Evolutionary conservation across 2,888 invertebrate species (phyloP).

Genomic region (Noctua comes): DNA sequence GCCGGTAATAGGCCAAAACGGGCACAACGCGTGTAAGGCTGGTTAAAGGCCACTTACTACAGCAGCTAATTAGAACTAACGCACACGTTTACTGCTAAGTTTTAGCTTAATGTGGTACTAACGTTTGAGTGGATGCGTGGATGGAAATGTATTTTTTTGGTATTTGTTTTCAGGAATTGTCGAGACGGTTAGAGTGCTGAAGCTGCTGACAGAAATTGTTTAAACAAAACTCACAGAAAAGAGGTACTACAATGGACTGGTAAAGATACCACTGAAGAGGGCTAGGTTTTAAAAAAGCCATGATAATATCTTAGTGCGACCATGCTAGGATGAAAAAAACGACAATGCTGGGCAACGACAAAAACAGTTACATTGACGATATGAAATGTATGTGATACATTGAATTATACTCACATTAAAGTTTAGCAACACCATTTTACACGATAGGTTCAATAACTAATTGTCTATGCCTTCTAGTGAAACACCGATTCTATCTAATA

Average conservation of each 20-base stretch:
- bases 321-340: background rate
- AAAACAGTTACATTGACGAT: background rate
- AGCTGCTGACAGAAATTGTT: slow-evolving; percentile 2
- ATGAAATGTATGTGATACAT: background rate
- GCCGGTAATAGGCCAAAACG: slow-evolving; percentile 73
- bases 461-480: background rate
- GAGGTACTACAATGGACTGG: background rate
- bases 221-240: background rate
- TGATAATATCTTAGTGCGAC: background rate
- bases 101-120: slow-evolving; percentile 64
- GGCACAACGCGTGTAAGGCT: slow-evolving; percentile 72
- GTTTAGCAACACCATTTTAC: background rate
- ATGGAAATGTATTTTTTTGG: slow-evolving; percentile 34
- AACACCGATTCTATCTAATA: background rate
- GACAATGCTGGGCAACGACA: background rate
- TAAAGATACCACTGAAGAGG: background rate
- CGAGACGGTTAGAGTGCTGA: too few relatives aligned
- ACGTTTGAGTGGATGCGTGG: slow-evolving; percentile 43
- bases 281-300: background rate
- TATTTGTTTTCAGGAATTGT: slow-evolving; percentile 11
- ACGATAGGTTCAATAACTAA: background rate
- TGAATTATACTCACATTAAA: background rate
- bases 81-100: slow-evolving; percentile 67
- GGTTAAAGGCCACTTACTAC: slow-evolving; percentile 67
- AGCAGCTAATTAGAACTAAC: slow-evolving; percentile 71